Percentiles rank a stretch among this genome's conserved stretches.
Conservation (phyloP, 2,888 invertebrate genomes). For the Sminthurinus aureus region DNA sequence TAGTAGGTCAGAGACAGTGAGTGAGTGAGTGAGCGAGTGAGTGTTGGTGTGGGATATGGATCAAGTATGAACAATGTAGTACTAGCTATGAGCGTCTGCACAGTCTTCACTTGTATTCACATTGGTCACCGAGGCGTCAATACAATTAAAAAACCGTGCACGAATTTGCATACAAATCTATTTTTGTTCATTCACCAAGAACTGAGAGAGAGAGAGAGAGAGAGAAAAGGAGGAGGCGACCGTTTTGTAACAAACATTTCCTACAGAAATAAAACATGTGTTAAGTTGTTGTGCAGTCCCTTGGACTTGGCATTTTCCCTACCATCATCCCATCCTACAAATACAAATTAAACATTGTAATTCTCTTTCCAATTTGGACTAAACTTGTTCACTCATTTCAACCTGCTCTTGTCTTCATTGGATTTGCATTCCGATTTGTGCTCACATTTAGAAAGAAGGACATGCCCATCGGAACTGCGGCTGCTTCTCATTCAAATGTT, state of each 20-base stretch:
- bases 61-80: no score
- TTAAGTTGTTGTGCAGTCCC: no score
- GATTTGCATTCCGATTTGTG: background rate
- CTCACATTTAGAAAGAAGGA: background rate
- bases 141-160: background rate
- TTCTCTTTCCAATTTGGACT: no score
- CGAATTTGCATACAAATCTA: background rate
- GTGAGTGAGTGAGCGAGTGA: background rate
- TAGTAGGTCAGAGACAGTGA: background rate
- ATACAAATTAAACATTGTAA: background rate
- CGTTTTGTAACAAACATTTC: background rate
- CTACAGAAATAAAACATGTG: background rate
- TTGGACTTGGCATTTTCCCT: background rate
- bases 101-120: background rate
- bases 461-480: background rate
- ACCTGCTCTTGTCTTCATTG: background rate
- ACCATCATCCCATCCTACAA: background rate
- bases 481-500: background rate
- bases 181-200: background rate
- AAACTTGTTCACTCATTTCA: background rate
- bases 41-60: no score
- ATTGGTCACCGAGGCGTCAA: background rate
- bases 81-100: no score
- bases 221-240: background rate
- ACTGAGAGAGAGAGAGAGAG: constrained; percentile 12